Conservation (phyloP, 2,888 invertebrate genomes). For the Tuberolachnus salignus region DNA sequence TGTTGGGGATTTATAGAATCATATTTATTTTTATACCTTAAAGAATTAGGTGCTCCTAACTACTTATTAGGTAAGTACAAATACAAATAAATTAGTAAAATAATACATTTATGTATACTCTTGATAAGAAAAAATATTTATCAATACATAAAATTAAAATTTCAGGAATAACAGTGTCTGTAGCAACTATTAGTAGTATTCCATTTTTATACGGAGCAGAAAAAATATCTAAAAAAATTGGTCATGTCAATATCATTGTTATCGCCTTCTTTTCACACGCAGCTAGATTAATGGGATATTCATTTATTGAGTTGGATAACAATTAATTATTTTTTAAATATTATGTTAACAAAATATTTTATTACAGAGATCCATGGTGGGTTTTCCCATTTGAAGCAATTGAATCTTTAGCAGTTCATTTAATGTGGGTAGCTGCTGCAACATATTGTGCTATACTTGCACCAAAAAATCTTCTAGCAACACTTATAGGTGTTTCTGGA, state of each 20-base stretch:
- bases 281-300: constrained; percentile 80
- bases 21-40: constrained; percentile 83
- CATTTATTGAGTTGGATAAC: constrained; percentile 77
- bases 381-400: constrained; percentile 87
- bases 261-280: constrained; percentile 85
- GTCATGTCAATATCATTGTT: constrained; percentile 83
- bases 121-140: background rate
- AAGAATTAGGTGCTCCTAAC: constrained; percentile 82
- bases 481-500: constrained; percentile 83
- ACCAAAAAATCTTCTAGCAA: constrained; percentile 81
- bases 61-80: constrained; percentile 73
- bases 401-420: constrained; percentile 82
- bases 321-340: constrained; percentile 33
- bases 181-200: constrained; percentile 81
- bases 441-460: constrained; percentile 85
- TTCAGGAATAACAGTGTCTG: constrained; percentile 80
- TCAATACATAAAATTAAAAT: constrained; percentile 29
- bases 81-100: background rate
- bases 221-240: constrained; percentile 78
- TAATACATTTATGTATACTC: no score
- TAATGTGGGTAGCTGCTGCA: constrained; percentile 91
- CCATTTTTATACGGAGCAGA: constrained; percentile 86
- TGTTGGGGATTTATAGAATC: constrained; percentile 90
- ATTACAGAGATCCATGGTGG: constrained; percentile 81
- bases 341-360: constrained; percentile 24